Conservation (phyloP, 2,888 invertebrate genomes). For the Elysia crispata region DNA sequence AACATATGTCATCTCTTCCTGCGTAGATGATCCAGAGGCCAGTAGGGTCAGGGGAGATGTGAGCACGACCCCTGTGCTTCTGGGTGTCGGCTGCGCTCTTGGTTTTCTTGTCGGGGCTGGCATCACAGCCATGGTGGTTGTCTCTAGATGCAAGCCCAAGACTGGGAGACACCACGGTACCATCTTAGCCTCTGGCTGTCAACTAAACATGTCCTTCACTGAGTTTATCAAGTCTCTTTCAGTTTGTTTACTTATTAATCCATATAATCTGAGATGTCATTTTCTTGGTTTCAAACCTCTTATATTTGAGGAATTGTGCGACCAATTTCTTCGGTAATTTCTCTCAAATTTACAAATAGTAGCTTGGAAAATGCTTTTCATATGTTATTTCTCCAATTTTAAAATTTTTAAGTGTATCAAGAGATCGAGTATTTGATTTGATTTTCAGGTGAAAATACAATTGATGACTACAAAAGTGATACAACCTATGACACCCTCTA, state of each 20-base stretch:
- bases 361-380: no score
- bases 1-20: no score
- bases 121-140: constrained; percentile 51
- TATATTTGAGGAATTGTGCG: no score
- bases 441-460: constrained; percentile 42
- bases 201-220: no score
- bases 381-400: no score
- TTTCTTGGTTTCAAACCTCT: no score
- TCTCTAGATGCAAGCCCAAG: constrained; percentile 41
- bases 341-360: no score
- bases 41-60: constrained; percentile 19
- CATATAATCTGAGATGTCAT: no score
- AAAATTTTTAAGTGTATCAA: no score
- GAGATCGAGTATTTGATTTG: neutral
- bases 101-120: constrained; percentile 49
- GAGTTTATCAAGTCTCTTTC: no score
- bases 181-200: neutral
- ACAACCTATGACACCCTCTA: constrained; percentile 50
- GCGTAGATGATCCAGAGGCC: neutral
- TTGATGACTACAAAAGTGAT: constrained; percentile 47
- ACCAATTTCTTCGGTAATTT: no score
- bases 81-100: constrained; percentile 48
- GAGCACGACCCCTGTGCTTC: constrained; percentile 41
- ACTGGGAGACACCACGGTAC: neutral
- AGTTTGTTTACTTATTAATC: neutral